Base-by-base conservation (phyloP, 1,140 invertebrate genomes). In the Drosophila erecta region DNA sequence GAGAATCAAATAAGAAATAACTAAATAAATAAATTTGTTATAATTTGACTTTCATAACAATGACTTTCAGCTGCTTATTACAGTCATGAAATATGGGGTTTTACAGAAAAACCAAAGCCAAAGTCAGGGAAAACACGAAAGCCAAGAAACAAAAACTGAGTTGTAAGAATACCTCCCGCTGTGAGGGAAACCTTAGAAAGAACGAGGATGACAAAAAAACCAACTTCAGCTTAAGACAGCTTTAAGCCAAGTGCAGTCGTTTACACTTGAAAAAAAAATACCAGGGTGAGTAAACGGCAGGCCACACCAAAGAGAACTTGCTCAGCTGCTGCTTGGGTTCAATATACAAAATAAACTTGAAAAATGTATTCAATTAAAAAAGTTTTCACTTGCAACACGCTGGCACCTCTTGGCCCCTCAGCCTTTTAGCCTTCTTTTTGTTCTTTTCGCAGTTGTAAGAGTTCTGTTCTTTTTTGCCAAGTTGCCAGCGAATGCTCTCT, bases 351-450 rank as follows among this genome's bases (percentile, higher is more conserved):
- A 79, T 72, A 65, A 81, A 86, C 75, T 70, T 86, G 59, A 87
- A 75, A 83, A 67, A 86, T 72, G 54, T 87, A 72, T 86, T 87
- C 83, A 86, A 86, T 86, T 86, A 87, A 86, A 77, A 87, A 87
- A 89, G 66, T 87, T 87, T 87, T 89, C 59, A 66, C 84, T 79
- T 65, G 75, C 75, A 66, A 54, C 65, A 76, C 51, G 53, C 40
- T 43, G 49, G 40, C 58, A 49, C 30, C 69, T 75, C 35, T 41
- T 43, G 15, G 20, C 17, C 50, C 12, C 17, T 1, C 17, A 20
- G 35, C 20, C 10, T 60, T 50, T 57, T 44, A 37, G 53, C 35
- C 46, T 51, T 58, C 38, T 30, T 33, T 33, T 50, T 79, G 59
- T 43, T 69, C 37, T 55, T 61, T 73, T 83, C 59, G 46, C 69